Percentiles rank a stretch among this genome's conserved stretches.
These are phyloP conservation scores for Coracopsis vasa DNA, from an alignment of 2,113 vertebrate species.

Conservation along the genomic window DNA sequence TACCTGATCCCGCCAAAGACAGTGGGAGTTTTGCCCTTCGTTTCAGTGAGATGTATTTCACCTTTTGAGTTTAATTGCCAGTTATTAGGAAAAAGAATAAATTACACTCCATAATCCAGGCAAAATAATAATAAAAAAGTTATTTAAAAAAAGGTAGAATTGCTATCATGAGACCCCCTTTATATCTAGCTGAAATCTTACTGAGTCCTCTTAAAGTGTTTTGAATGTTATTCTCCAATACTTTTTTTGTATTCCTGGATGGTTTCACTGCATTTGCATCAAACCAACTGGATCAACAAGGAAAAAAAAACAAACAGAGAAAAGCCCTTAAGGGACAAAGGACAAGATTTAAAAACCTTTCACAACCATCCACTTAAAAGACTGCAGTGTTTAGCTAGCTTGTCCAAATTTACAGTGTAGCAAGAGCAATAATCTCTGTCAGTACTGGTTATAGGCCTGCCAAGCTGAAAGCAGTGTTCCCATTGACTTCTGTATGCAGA, in stretches of 20 bases:
- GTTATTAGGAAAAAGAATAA: neutral
- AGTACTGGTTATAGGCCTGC: neutral
- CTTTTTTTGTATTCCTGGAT: neutral
- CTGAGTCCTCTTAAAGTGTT: neutral
- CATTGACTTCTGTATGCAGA: conserved; percentile 19
- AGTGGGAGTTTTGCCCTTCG: neutral
- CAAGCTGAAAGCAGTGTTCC: conserved; percentile 11
- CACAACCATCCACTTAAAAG: conserved; percentile 33
- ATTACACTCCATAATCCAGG: neutral
- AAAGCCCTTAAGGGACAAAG: neutral
- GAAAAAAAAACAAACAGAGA: neutral
- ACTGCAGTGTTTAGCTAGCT: conserved; percentile 25
- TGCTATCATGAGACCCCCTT: neutral
- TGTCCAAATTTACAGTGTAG: conserved; percentile 38
- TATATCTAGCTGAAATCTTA: neutral
- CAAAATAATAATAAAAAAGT: neutral
- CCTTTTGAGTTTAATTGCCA: neutral
- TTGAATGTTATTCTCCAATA: conserved; percentile 12
- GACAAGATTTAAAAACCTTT: conserved; percentile 35
- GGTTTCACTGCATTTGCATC: neutral
- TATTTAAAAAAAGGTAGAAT: neutral
- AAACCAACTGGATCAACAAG: conserved; percentile 20
- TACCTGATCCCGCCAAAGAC: neutral
- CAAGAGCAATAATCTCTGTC: conserved; percentile 29
- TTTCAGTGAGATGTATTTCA: neutral